Percentiles rank a stretch among this genome's conserved stretches.
Evolutionary conservation across 2,888 invertebrate species (phyloP).

Genomic region (Chirona hameri): DNA sequence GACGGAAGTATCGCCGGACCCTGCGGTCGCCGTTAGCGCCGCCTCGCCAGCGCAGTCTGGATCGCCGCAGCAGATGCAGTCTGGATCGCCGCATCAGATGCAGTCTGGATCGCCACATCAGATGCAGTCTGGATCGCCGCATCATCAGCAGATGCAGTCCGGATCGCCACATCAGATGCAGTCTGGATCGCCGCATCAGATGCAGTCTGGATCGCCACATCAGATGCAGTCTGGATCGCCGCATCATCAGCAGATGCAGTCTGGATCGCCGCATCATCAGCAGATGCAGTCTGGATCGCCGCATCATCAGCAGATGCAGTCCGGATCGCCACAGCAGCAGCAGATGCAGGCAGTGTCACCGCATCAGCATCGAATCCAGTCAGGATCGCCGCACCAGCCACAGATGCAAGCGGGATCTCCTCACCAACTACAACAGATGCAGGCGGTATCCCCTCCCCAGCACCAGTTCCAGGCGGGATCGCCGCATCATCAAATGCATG

Average conservation of each 20-base stretch:
- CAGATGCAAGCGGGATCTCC: not conserved
- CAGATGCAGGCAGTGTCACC: not conserved
- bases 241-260: not conserved
- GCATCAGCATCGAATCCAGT: not conserved
- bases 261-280: not conserved
- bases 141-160: not conserved
- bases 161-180: not conserved
- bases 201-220: not conserved
- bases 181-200: not conserved
- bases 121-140: not conserved
- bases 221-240: not conserved
- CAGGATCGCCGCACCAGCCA: not conserved
- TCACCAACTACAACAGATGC: not conserved
- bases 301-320: not conserved
- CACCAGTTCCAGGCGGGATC: not conserved
- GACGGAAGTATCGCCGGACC: not conserved
- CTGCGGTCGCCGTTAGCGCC: not conserved
- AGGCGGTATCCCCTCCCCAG: not conserved
- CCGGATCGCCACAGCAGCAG: not conserved
- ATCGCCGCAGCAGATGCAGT: not conserved
- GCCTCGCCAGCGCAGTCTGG: not conserved
- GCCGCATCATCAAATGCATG: not conserved
- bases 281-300: not conserved
- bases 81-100: not conserved
- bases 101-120: not conserved